These are phyloP conservation scores for Seira ritae DNA, from an alignment of 2,888 invertebrate species.

Conservation along the genomic window DNA sequence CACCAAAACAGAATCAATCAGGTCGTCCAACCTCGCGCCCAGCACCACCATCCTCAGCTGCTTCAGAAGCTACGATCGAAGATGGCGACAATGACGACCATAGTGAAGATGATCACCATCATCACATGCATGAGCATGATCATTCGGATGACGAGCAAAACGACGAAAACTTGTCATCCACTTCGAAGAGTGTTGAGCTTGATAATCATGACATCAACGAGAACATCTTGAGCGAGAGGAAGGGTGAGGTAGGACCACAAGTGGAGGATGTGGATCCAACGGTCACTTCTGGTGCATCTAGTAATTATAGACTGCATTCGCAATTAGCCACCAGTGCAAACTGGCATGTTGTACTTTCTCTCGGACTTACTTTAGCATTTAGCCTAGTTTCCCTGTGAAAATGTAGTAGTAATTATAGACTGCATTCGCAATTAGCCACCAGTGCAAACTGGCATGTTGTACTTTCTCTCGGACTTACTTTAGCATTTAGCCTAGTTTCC, in stretches of 20 bases:
- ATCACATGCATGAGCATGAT: constrained; percentile 12
- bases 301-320: constrained; percentile 49
- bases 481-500: constrained; percentile 60
- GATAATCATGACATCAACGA: constrained; percentile 56
- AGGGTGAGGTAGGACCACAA: constrained; percentile 58
- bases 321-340: constrained; percentile 32
- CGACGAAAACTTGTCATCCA: constrained; percentile 37
- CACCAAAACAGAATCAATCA: background rate
- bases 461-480: constrained; percentile 60
- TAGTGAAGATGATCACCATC: background rate
- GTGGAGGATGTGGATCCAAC: constrained; percentile 55
- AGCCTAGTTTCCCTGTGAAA: constrained; percentile 62
- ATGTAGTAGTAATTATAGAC: constrained; percentile 53
- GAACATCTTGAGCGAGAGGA: constrained; percentile 59
- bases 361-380: constrained; percentile 55
- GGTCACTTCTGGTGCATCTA: constrained; percentile 41
- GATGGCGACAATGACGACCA: background rate
- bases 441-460: constrained; percentile 60
- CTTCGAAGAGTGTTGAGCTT: constrained; percentile 50
- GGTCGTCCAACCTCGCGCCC: constrained; percentile 30
- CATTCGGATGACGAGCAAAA: constrained; percentile 25
- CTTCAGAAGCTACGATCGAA: background rate
- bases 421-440: constrained; percentile 23
- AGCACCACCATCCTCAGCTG: background rate
- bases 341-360: constrained; percentile 63